These are phyloP conservation scores for Charina bottae DNA, from an alignment of 2,113 vertebrate genomes.

Conservation along the genomic window DNA sequence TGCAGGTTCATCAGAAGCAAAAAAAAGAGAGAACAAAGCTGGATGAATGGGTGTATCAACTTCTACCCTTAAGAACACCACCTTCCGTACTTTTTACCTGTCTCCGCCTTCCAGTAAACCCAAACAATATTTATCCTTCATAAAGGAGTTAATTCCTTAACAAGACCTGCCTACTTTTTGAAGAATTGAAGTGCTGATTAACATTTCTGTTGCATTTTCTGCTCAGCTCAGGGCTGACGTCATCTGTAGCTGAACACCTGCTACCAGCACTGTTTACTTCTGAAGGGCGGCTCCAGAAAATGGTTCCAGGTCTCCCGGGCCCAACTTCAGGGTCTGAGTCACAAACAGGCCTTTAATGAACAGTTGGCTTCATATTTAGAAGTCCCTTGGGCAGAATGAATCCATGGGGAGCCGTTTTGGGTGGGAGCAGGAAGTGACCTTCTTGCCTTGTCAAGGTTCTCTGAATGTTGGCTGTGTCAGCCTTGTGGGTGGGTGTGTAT, in stretches of 20 bases:
- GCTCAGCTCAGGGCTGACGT: not conserved
- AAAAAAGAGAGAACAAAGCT: not conserved
- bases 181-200: too few relatives aligned
- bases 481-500: too few relatives aligned
- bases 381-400: not conserved
- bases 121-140: not conserved
- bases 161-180: accelerated
- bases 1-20: not conserved
- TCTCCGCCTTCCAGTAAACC: not conserved
- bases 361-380: not conserved
- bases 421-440: not conserved
- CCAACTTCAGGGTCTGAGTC: accelerated
- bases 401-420: not conserved
- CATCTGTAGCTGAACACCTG: not conserved
- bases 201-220: too few relatives aligned
- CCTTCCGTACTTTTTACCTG: not conserved
- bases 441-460: not conserved
- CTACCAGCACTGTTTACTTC: accelerated
- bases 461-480: too few relatives aligned
- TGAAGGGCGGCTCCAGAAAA: accelerated
- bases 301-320: not conserved
- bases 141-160: not conserved
- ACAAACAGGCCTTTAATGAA: not conserved
- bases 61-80: not conserved
- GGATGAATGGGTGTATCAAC: not conserved